Conservation (phyloP, 35 echinoderm and acorn worm species). For the Ophioderma brevispina region DNA sequence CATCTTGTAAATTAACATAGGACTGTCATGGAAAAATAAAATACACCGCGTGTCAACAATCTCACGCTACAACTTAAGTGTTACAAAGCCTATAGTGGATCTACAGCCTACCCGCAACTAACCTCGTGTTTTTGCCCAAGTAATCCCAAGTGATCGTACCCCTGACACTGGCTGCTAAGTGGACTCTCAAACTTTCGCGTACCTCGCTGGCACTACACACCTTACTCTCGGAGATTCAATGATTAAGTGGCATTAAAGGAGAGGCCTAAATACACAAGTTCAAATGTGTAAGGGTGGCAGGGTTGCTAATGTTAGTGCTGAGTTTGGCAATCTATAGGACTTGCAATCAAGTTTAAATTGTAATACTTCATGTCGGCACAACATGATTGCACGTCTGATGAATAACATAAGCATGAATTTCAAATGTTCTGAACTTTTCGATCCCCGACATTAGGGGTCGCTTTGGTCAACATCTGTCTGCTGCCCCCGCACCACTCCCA, state of each 20-base stretch:
- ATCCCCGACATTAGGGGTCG: not conserved
- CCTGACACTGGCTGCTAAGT: too few species aligned
- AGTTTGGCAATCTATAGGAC: not conserved
- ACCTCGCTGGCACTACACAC: not conserved
- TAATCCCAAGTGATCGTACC: too few species aligned
- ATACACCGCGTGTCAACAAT: not conserved
- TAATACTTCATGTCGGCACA: not conserved
- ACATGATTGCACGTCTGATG: not conserved
- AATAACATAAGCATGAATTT: not conserved
- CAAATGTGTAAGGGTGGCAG: not conserved
- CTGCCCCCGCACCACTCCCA: not conserved
- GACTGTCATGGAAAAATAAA: too few species aligned
- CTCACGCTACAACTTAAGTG: not conserved
- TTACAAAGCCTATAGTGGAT: not conserved
- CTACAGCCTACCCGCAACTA: not conserved
- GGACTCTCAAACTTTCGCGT: too few species aligned
- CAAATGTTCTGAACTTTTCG: not conserved
- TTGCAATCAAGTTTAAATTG: not conserved
- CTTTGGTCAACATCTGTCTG: not conserved
- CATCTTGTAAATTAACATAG: not conserved
- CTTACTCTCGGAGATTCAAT: not conserved
- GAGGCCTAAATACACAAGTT: not conserved
- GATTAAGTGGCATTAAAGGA: not conserved
- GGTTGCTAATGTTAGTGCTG: not conserved
- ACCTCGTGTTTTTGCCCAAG: too few species aligned